Evolutionary conservation across 92 coral and sea anemone species (phyloP), one percentile per base, ranked within the genome.

Genomic region (Zoanthus sansibaricus): DNA sequence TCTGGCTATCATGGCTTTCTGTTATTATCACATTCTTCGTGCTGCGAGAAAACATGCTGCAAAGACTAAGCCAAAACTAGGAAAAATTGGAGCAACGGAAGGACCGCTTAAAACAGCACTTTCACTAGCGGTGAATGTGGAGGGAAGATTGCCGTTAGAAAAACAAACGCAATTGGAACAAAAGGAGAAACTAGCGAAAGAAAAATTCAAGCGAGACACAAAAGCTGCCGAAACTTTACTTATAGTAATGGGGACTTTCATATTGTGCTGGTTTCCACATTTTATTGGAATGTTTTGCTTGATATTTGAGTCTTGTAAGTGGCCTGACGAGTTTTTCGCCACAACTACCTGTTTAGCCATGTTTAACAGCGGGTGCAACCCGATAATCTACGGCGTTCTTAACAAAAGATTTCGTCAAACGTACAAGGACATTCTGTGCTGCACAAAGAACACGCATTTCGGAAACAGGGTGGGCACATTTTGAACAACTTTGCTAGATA

Each of bases 301-400:
- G 16, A 77, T 94, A 6, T 93, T 94, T 59, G 89, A 93, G 8
- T 83, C 90, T 12, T 93, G 96, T 79, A 69, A 70, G 30, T 94
- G 98, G 95, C 98, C 98, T 1, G 98, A 94, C 56, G 93, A 86
- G 75, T 94, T 93, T 62, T 94, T 90, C 70, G 98, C 98, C 16
- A 94, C 98, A 10, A 94, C 98, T 20, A 94, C 98, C 16, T 94
- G 98, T 93, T 89, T 94, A 46, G 98, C 98, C 10, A 94, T 94
- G 98, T 77, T 91, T 88, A 94, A 94, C 88, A 94, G 98, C 68
- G 98, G 96, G 10, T 94, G 98, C 49, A 94, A 94, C 66, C 98
- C 98, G 13, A 91, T 94, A 52, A 90, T 94, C 58, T 94, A 94
- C 51, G 98, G 98, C 4, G 98, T 93, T 20, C 94, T 94, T 64